phyloP scores from a whole-genome alignment of 2,888 invertebrate species.

The Ischnus inquisitorius region DNA sequence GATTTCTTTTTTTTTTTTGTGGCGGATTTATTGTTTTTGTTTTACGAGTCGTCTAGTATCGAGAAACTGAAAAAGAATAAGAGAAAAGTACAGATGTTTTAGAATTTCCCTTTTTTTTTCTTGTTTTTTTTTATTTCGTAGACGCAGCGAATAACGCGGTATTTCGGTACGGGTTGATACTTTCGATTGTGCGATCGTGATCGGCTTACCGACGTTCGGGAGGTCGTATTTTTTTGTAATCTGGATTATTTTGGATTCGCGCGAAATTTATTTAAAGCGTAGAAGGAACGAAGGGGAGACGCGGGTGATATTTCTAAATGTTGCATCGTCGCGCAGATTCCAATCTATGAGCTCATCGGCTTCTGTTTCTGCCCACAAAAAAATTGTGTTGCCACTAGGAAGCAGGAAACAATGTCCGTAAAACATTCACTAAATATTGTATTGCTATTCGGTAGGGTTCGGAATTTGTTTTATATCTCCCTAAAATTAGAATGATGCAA shows the following conservation, averaged over 20 bases:
- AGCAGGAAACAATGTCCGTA: neutral
- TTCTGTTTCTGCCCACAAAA: neutral
- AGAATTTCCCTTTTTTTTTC: slow-evolving; percentile 21
- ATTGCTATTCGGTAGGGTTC: neutral
- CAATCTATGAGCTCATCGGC: neutral
- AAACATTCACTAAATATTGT: neutral
- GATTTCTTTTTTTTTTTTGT: slow-evolving; percentile 75
- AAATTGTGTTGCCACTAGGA: neutral
- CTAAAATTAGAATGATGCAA: neutral
- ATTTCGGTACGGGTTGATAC: slow-evolving; percentile 30
- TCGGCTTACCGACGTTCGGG: slow-evolving; percentile 52
- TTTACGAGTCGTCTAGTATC: slow-evolving; percentile 82
- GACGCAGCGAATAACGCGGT: slow-evolving; percentile 19
- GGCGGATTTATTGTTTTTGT: slow-evolving; percentile 76
- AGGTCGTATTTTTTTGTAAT: slow-evolving; percentile 13
- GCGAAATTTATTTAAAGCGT: slow-evolving; percentile 21
- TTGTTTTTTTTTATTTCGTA: slow-evolving; percentile 14
- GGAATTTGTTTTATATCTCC: neutral
- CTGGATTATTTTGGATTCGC: neutral
- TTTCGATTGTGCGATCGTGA: slow-evolving; percentile 32
- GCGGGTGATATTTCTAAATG: neutral
- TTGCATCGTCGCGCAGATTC: neutral
- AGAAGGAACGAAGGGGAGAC: neutral
- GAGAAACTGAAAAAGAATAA: slow-evolving; percentile 82
- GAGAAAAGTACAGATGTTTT: slow-evolving; percentile 69